Base-by-base conservation (phyloP, 2,888 invertebrate species). In the Epistrophe eligans region DNA sequence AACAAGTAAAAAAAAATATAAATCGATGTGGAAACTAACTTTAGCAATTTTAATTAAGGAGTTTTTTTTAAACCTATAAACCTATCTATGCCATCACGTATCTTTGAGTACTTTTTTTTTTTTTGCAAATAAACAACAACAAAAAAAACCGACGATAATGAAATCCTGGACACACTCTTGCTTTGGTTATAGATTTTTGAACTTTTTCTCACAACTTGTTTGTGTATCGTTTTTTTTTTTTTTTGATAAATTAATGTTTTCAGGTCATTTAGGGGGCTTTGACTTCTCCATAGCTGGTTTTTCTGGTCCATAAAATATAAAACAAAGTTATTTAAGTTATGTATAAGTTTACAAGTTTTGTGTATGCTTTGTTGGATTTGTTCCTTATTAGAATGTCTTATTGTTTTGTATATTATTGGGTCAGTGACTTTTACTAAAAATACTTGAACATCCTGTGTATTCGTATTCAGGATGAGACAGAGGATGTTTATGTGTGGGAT, bases 171-270 rank as follows among this genome's bases (percentile, higher is more conserved):
- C 28, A 48, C 5, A n/a, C 62, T 43, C 43, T 8, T 43, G 17
- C n/a, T 52, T 77, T 72, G 17, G n/a, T 52, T 77, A 72, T 77
- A 66, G 82, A 77, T 35, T 58, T 77, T 77, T 77, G 77, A 82
- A 82, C 82, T 71, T 77, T 43, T 5, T 38, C 24, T 24, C 3
- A 9, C 40, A 62, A 32, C n/a, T 11, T 74, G 50, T 15, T 67
- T 60, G 43, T 43, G 35, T 35, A 38, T 5, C 2, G 17, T 24
- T 24, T 24, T 24, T 24, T 24, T 24, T 24, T 24, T 24, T 24
- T 24, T 50, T 28, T 67, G 50, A 67, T 60, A 66, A 77, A 71
- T 64, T n/a, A 67, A 72, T 58, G 11, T 67, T 72, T 77, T 66
- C 70, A 58, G 45, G 55, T 57, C 76, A 71, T 71, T 77, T 48